Conservation (phyloP, 2,113 vertebrate genomes). For the Synodontis membranacea region DNA sequence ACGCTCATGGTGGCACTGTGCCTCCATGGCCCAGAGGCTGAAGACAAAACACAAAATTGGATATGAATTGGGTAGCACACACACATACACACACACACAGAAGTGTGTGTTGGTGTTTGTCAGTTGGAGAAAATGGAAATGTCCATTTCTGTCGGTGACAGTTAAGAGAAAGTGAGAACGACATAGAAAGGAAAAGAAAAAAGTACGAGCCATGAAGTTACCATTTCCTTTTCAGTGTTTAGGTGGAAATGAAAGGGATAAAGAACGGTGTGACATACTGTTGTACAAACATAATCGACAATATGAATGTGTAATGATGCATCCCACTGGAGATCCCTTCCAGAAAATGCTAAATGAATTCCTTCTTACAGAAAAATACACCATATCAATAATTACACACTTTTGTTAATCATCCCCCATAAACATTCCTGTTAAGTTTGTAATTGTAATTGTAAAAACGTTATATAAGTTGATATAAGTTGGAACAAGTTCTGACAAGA, state of each 20-base stretch:
- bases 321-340: not conserved
- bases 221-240: not conserved
- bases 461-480: no score
- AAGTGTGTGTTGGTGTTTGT: not conserved
- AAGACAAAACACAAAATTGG: not conserved
- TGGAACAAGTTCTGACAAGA: not conserved
- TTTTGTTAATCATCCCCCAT: not conserved
- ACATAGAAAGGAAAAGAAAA: not conserved
- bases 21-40: not conserved
- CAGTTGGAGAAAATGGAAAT: constrained; percentile 20
- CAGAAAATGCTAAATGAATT: not conserved
- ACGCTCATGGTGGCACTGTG: constrained; percentile 16
- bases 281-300: not conserved
- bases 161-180: not conserved
- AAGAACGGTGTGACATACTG: not conserved
- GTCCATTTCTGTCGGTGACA: not conserved
- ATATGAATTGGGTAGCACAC: not conserved
- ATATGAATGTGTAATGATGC: not conserved
- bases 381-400: not conserved
- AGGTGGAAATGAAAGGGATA: not conserved
- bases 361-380: not conserved
- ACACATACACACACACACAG: not conserved
- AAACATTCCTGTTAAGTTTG: not conserved
- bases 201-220: not conserved
- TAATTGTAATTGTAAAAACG: not conserved